Evolutionary conservation across 1,140 invertebrate species (phyloP), one percentile per base, ranked within the genome.

Genomic region (Orius insidiosus): DNA sequence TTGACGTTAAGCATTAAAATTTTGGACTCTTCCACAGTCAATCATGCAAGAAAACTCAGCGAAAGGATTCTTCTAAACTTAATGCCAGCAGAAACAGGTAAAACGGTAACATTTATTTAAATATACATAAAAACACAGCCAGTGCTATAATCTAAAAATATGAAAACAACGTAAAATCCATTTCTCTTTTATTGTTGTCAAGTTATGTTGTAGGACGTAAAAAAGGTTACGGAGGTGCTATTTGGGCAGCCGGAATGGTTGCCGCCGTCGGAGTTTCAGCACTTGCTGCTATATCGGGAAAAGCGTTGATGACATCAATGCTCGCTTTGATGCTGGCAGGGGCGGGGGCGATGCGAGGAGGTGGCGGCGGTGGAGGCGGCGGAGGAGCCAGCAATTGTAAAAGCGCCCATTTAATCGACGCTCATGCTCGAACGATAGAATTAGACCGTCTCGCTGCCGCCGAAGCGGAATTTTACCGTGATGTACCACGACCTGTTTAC

Each of bases 251-350:
- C 19, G 68, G 64, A 3, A 83, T 78, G 2, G 57, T 85, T 0
- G 75, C 79, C 54, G 77, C 80, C 0, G 55, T 84, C 9, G 80
- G 72, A 4, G 64, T 85, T 36, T 78, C 77, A 7, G 78, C 72
- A 0, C 57, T 85, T 3, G 80, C 80, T 0, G 62, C 80, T 37
- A 62, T 84, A 2, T 80, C 81, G 3, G 80, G 80, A 14, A 85
- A 85, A 60, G 81, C 81, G 1, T 56, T 85, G 9, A 81, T 85
- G 77, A 81, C 79, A 1, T 79, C 76, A 10, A 55, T 85, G 34
- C 76, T 85, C 70, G 78, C 81, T 0, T 60, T 85, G 1, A 73
- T 83, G 56, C 60, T 85, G 0, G 80, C 80, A 0, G 78, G 39
- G 24, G 39, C 39, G 54, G 59, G 61, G 37, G 58, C 24, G 13